These are phyloP conservation scores for Rhinoptilus africanus DNA, from an alignment of 2,113 vertebrate genomes.

Conservation along the genomic window DNA sequence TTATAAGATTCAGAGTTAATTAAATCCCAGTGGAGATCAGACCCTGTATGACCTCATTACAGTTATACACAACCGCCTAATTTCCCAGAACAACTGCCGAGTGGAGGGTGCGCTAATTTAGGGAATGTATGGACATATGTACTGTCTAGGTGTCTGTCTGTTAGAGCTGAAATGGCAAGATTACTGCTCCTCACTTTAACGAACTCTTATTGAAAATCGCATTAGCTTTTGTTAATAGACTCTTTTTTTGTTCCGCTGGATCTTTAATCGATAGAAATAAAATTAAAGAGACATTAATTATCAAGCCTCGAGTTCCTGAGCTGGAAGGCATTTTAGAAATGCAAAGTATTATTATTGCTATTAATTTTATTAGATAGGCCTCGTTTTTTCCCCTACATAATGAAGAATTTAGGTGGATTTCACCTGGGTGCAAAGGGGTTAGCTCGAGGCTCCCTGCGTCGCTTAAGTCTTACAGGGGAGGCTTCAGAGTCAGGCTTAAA, in stretches of 20 bases:
- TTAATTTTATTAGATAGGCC: slow-evolving; percentile 50
- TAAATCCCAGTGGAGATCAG: slow-evolving; percentile 73
- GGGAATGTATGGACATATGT: slow-evolving; percentile 58
- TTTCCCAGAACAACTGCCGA: slow-evolving; percentile 64
- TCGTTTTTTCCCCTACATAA: background rate
- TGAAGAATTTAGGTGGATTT: slow-evolving; percentile 46
- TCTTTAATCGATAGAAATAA: slow-evolving; percentile 67
- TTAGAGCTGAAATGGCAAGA: background rate
- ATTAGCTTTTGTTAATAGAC: slow-evolving; percentile 64
- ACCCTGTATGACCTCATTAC: slow-evolving; percentile 75
- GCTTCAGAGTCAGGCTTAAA: background rate
- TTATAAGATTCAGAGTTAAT: slow-evolving; percentile 77
- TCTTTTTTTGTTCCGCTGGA: slow-evolving; percentile 29
- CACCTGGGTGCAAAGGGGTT: slow-evolving; percentile 1
- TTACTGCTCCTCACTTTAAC: background rate
- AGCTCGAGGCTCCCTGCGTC: background rate
- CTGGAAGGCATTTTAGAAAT: slow-evolving; percentile 67
- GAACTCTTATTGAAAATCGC: slow-evolving; percentile 46
- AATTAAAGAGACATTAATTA: slow-evolving; percentile 67
- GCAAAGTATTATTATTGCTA: slow-evolving; percentile 58
- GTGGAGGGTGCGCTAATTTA: slow-evolving; percentile 51
- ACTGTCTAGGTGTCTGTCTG: slow-evolving; percentile 49
- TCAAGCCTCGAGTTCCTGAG: slow-evolving; percentile 40
- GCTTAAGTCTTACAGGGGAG: background rate
- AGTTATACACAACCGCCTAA: slow-evolving; percentile 66